Percentiles rank a stretch among this genome's conserved stretches.
Conservation (phyloP, 2,888 invertebrate genomes). For the Cerastis rubricosa region DNA sequence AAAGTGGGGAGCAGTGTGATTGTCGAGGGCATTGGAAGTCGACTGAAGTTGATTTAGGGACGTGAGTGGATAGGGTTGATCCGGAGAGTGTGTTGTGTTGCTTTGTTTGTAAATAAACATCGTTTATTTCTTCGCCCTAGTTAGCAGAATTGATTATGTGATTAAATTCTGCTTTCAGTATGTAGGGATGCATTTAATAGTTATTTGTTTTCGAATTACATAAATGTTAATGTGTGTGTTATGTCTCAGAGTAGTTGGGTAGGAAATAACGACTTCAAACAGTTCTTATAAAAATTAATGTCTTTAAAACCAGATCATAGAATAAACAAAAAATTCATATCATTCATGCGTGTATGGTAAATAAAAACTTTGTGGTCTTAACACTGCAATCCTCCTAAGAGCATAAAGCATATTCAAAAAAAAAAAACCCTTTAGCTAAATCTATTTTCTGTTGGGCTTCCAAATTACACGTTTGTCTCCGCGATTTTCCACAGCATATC, state of each 20-base stretch:
- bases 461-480: not conserved
- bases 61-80: conserved; percentile 17
- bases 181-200: not conserved
- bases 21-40: conserved; percentile 13
- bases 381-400: not conserved
- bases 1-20: conserved; percentile 19
- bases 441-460: not conserved
- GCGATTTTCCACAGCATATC: not conserved
- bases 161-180: not conserved
- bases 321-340: not conserved
- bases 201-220: not conserved
- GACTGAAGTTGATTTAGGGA: conserved; percentile 10
- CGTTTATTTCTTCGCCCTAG: conserved; percentile 2
- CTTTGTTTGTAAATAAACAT: conserved; percentile 4
- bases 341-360: not conserved
- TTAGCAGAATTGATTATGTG: not conserved
- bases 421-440: not conserved
- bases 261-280: not conserved
- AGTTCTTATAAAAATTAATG: not conserved
- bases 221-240: not conserved
- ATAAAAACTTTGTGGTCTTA: not conserved
- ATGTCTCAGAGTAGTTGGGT: too few species aligned
- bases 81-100: not conserved
- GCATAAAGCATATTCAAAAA: not conserved
- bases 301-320: not conserved